Base-by-base conservation (phyloP, 2,113 vertebrate species). In the Rhynchomys soricoides region DNA sequence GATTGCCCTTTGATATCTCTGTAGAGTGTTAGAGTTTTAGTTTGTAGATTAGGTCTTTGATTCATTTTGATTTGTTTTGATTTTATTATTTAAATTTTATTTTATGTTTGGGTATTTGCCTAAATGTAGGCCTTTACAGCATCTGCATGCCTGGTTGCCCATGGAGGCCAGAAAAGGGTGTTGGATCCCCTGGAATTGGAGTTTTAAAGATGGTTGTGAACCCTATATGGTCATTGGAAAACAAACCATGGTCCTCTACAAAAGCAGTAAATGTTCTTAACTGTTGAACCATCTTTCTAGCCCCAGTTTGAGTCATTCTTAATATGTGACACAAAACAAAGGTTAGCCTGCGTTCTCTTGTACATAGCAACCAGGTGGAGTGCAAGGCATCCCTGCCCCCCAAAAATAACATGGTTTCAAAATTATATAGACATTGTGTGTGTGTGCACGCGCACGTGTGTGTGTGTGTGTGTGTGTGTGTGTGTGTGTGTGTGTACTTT, bases 391-490 rank as follows among this genome's bases (percentile, higher is more conserved):
- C 88, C 77, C 89, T 87, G 34, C 29, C 17, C 77, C 45, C 93
- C 66, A 94, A 64, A 97, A 96, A 96, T 96, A 97, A 96, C 97
- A 97, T 95, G 88, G 86, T 91, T 95, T 82, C 57, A 24, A 62
- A 26, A 62, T 62, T 57, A 45, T 31, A 31, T 48, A 48, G 64
- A 68, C 31, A 24, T 59, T 40, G 19, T 40, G 7, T 16, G 37
- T 73, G 19, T 16, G 13, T 68, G 31, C 5, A 31, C 34, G 29
- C 10, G 24, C 29, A 26, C 21, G 16, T 59, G 16, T 64, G 17
- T 71, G n/a, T 71, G n/a, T 74, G 40, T 75, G 74, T 75, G 74
- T 45, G 40, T 75, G 73, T 45, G 37, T 71, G 37, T 71, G 43
- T 34, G 29, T 34, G 15, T 7, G 26, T 31, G 15, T 19, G 75